These are phyloP conservation scores for Calliopum simillimum DNA, from an alignment of 2,888 invertebrate species.

Conservation along the genomic window DNA sequence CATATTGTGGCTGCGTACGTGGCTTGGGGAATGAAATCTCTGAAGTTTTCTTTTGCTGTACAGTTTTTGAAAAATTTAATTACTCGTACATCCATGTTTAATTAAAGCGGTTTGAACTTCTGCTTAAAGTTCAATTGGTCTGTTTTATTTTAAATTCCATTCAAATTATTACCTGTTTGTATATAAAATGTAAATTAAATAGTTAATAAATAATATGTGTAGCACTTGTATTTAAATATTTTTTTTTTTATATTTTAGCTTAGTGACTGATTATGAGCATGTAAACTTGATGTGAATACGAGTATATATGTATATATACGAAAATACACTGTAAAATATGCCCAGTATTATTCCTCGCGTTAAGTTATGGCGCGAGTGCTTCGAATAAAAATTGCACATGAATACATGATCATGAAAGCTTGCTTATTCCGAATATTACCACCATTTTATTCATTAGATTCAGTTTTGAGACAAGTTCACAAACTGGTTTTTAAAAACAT, in stretches of 20 bases:
- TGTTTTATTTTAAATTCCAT: constrained; percentile 27
- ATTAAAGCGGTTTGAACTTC: constrained; percentile 7
- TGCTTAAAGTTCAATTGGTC: constrained; percentile 26
- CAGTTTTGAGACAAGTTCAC: too few species aligned
- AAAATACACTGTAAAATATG: constrained; percentile 1
- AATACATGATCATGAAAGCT: too few species aligned
- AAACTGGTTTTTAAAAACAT: too few species aligned
- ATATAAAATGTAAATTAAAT: constrained; percentile 24
- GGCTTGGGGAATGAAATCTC: too few species aligned
- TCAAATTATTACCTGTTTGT: constrained; percentile 18
- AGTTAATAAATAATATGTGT: constrained; percentile 9
- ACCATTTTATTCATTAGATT: too few species aligned
- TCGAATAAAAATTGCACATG: too few species aligned
- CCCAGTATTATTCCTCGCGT: too few species aligned
- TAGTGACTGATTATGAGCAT: constrained; percentile 13
- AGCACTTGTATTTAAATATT: constrained; percentile 10
- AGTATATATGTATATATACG: neutral
- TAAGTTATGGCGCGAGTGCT: too few species aligned
- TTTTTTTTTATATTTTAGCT: constrained; percentile 12
- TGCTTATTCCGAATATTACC: too few species aligned
- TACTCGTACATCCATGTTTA: neutral
- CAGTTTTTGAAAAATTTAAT: neutral
- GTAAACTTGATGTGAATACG: neutral
- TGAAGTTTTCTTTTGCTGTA: neutral
- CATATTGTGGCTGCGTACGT: too few species aligned